phyloP scores from a whole-genome alignment of 2,113 vertebrate species.

The Catagonus wagneri region DNA sequence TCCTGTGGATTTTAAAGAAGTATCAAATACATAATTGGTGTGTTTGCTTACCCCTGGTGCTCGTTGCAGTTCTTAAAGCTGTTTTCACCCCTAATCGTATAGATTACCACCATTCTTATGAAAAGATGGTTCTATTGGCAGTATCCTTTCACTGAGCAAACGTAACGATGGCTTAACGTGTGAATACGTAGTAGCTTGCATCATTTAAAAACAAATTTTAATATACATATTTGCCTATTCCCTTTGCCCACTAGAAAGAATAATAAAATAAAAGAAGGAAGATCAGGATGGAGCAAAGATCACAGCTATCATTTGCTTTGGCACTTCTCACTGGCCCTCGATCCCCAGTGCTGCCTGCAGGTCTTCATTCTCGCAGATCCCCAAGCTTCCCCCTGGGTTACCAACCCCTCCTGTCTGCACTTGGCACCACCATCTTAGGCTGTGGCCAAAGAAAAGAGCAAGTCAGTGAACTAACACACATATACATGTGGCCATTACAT shows the following conservation, averaged over 20 bases:
- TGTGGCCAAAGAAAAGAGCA: neutral
- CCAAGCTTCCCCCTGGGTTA: no score
- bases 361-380: neutral
- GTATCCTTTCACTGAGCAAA: neutral
- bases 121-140: neutral
- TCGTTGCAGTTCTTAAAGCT: neutral
- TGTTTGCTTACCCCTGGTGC: neutral
- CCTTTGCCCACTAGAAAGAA: neutral
- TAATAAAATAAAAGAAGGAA: neutral
- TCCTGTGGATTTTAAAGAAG: constrained; percentile 11
- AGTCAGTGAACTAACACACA: neutral
- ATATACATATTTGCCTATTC: neutral
- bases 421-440: neutral
- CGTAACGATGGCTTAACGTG: neutral
- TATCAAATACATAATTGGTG: neutral
- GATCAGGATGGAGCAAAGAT: neutral
- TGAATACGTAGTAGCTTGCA: neutral
- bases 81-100: neutral
- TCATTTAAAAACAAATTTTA: neutral
- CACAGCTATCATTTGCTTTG: neutral
- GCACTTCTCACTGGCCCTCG: neutral
- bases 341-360: accelerated
- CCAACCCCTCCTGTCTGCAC: neutral
- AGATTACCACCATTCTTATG: neutral
- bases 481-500: neutral